Conservation (phyloP, 1,140 invertebrate species). For the Drosophila willistoni region DNA sequence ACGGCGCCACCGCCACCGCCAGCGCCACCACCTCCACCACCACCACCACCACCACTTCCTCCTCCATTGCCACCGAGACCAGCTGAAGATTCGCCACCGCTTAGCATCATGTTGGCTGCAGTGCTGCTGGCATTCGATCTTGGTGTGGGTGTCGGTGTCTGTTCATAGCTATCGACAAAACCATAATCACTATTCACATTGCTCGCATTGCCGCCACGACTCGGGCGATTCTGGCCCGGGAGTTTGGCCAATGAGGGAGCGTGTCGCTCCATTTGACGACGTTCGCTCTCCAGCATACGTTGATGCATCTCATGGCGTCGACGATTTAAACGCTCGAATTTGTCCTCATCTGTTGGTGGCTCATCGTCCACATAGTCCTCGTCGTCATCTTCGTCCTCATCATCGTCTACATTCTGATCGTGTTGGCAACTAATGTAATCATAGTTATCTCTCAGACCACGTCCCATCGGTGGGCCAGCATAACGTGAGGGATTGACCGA, state of each 20-base stretch:
- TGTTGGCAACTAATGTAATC: slow-evolving; percentile 69
- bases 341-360: slow-evolving; percentile 79
- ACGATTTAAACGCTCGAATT: slow-evolving; percentile 77
- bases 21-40: not conserved
- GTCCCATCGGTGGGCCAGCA: slow-evolving; percentile 40
- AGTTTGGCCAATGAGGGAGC: slow-evolving; percentile 58
- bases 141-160: slow-evolving; percentile 73
- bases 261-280: slow-evolving; percentile 64
- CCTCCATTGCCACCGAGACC: slow-evolving; percentile 35
- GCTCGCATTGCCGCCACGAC: slow-evolving; percentile 29
- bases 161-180: slow-evolving; percentile 80
- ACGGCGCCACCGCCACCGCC: slow-evolving; percentile 4
- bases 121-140: slow-evolving; percentile 76
- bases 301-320: slow-evolving; percentile 80
- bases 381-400: slow-evolving; percentile 65
- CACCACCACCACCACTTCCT: not conserved
- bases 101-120: slow-evolving; percentile 54
- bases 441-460: slow-evolving; percentile 70
- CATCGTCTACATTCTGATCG: slow-evolving; percentile 54
- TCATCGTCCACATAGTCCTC: slow-evolving; percentile 79
- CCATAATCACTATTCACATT: slow-evolving; percentile 68
- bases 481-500: slow-evolving; percentile 32
- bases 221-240: slow-evolving; percentile 51
- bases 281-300: slow-evolving; percentile 76
- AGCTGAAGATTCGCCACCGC: slow-evolving; percentile 62